phyloP scores from a whole-genome alignment of 2,888 invertebrate genomes.

The Frankliniella fusca region DNA sequence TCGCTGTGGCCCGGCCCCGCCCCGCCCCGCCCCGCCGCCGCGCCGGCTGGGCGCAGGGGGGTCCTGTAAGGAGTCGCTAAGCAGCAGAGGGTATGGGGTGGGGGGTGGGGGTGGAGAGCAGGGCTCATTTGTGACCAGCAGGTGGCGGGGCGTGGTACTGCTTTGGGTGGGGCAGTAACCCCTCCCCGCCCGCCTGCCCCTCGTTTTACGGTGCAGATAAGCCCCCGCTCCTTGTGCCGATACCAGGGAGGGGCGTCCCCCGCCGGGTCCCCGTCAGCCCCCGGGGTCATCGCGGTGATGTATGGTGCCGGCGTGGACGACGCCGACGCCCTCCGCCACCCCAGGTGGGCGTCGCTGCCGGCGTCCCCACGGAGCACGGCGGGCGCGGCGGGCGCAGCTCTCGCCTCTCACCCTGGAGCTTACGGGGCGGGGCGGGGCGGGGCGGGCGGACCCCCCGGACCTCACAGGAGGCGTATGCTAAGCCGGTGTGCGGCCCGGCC shows the following conservation, averaged over 20 bases:
- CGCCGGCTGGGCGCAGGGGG: too few species aligned
- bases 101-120: too few species aligned
- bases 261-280: neutral
- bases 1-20: neutral
- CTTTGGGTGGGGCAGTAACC: too few species aligned
- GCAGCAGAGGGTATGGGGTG: too few species aligned
- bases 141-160: too few species aligned
- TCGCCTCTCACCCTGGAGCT: too few species aligned
- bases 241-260: too few species aligned
- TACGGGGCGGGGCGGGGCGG: neutral
- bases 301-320: neutral
- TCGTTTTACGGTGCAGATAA: constrained; percentile 14
- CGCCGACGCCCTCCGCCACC: neutral
- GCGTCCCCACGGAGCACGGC: too few species aligned
- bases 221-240: neutral
- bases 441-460: neutral
- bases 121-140: too few species aligned
- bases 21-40: too few species aligned
- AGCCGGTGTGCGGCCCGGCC: neutral
- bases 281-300: neutral
- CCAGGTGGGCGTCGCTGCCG: neutral
- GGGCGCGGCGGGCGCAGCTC: too few species aligned
- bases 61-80: too few species aligned
- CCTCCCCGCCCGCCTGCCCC: neutral
- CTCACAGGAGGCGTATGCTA: neutral